These are phyloP conservation scores for Lasioglossum figueresi DNA, from an alignment of 2,888 invertebrate species.

Conservation along the genomic window DNA sequence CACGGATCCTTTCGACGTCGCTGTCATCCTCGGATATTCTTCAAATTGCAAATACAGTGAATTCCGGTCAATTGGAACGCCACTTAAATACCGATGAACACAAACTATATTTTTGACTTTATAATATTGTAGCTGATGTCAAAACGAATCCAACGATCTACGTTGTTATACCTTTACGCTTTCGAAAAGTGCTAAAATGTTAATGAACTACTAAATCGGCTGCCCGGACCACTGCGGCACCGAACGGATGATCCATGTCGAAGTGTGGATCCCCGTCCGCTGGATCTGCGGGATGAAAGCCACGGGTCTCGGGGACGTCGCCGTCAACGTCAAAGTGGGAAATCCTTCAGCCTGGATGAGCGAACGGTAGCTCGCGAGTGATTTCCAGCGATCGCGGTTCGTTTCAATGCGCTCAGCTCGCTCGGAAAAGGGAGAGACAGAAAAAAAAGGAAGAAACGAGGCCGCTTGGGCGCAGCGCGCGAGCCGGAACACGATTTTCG, in stretches of 20 bases:
- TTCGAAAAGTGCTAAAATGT: too few relatives aligned
- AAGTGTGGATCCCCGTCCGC: not conserved
- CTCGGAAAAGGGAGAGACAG: not conserved
- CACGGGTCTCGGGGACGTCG: constrained; percentile 11
- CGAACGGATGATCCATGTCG: not conserved
- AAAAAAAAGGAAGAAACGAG: constrained; percentile 46
- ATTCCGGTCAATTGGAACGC: too few relatives aligned
- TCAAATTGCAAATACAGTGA: not conserved
- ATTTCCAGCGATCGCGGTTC: constrained; percentile 46
- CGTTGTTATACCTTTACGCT: too few relatives aligned
- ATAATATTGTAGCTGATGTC: too few relatives aligned
- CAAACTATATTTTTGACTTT: too few relatives aligned
- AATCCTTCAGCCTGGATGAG: constrained; percentile 18
- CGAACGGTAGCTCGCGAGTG: constrained; percentile 23
- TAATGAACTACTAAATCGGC: too few relatives aligned
- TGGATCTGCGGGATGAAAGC: constrained; percentile 24
- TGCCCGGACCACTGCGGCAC: too few relatives aligned
- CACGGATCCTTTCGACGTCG: constrained; percentile 5
- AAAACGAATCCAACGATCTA: too few relatives aligned
- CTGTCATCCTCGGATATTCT: constrained; percentile 19
- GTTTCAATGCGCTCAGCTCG: constrained; percentile 53
- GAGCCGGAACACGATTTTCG: constrained; percentile 60
- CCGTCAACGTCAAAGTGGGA: constrained; percentile 28
- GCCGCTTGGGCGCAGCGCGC: constrained; percentile 43
- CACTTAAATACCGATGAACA: too few relatives aligned